Conservation (phyloP, 2,113 vertebrate species). For the Zosterops hypoxanthus region DNA sequence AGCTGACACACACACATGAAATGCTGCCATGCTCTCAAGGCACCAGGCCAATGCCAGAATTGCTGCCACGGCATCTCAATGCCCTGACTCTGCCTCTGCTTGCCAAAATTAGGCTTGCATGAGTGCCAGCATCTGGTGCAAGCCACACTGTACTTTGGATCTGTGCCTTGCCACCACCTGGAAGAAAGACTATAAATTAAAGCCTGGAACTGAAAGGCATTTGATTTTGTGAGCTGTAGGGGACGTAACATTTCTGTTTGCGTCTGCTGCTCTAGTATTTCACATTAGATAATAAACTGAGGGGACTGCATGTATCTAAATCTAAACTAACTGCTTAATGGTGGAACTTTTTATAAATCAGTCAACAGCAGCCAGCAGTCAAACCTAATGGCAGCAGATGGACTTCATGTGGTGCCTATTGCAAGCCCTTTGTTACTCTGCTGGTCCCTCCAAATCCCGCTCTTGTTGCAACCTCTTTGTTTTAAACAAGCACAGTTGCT, state of each 20-base stretch:
- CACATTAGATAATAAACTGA: neutral
- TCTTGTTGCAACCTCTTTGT: neutral
- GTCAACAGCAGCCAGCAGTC: neutral
- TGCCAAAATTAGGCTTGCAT: constrained; percentile 13
- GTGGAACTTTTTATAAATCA: neutral
- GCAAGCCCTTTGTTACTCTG: neutral
- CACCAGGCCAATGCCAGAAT: neutral
- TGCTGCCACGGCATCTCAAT: neutral
- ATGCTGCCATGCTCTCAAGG: neutral
- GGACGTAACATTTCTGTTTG: neutral
- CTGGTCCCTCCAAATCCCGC: neutral
- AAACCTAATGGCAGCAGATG: neutral
- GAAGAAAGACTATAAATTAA: neutral
- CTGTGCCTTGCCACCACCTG: constrained; percentile 34
- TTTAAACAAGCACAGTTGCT: neutral
- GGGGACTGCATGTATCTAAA: neutral
- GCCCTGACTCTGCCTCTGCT: neutral
- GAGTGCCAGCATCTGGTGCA: constrained; percentile 29
- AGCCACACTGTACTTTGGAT: constrained; percentile 18
- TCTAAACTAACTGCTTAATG: neutral
- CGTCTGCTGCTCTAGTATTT: neutral
- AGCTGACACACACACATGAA: neutral
- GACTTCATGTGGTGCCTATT: neutral
- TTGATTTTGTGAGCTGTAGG: constrained; percentile 27
- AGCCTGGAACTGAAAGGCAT: neutral